Evolutionary conservation across 2,113 vertebrate genomes (phyloP).

Genomic region (Cathartes aura): DNA sequence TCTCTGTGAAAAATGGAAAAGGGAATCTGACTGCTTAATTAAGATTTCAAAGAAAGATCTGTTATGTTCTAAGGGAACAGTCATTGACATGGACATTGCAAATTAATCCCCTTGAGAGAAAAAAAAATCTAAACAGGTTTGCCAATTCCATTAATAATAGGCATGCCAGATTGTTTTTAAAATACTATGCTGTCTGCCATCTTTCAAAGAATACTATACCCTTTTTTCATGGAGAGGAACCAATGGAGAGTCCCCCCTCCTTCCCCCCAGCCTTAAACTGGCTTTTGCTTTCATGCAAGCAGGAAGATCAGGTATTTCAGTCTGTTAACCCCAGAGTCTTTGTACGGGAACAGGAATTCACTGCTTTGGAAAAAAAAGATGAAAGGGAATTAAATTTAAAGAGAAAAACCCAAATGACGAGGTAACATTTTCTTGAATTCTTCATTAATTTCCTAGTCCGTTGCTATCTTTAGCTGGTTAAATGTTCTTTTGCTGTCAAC

Average conservation of each 20-base stretch:
- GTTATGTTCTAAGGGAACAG: background rate
- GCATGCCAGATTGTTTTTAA: background rate
- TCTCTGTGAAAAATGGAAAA: background rate
- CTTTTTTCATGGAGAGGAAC: background rate
- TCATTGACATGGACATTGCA: background rate
- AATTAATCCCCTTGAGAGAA: background rate
- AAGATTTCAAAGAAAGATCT: background rate
- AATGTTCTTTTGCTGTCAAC: slow-evolving; percentile 23
- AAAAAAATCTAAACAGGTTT: background rate
- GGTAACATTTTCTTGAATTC: background rate
- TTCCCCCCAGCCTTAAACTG: background rate
- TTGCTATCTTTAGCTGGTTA: slow-evolving; percentile 16
- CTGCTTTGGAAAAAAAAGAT: background rate
- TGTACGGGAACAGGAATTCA: background rate
- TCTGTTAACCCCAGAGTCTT: background rate
- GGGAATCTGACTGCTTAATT: background rate
- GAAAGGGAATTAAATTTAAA: background rate
- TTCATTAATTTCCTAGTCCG: slow-evolving; percentile 27
- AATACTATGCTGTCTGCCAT: background rate
- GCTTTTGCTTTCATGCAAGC: background rate
- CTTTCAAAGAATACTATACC: slow-evolving; percentile 2
- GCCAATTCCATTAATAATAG: background rate
- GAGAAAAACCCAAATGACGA: background rate
- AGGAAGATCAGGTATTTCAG: slow-evolving; percentile 6
- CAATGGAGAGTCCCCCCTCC: background rate